Base-by-base conservation (phyloP, 2,797 vertebrate species). In the Protosalanx chinensis region DNA sequence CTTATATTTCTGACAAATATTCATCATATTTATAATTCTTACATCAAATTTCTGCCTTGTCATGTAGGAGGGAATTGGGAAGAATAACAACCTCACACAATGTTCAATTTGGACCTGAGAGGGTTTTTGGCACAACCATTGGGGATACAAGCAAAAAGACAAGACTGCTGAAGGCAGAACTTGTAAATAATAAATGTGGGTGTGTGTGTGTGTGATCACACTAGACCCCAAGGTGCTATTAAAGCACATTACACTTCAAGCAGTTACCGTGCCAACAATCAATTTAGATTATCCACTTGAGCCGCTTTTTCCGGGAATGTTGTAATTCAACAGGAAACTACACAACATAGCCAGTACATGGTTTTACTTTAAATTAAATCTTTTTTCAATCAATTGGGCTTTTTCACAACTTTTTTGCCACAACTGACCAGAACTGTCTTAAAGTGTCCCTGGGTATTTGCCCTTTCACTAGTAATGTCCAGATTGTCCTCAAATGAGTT, bases 121-220 rank as follows among this genome's bases (percentile, higher is more conserved):
- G 70, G 65, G 46, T 64, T 72, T 72, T 80, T 49, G 61, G 76
- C 37, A 51, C 66, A 68, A 71, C 79, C 75, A 62, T 68, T 0
- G 49, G 79, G 82, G 77, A 84, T 79, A 82, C 82, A 73, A 85
- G 80, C 75, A 75, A 79, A 82, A 85, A 84, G 80, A 82, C 87
- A 84, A 67, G 80, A 71, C 29, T 76, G 80, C 79, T 16, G 69
- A 82, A 81, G 87, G 83, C 64, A 79, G 81, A 82, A 68, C 85
- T 83, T 88, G 80, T 46, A 46, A 46, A 46, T 46, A 46, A 82
- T 86, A 84, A 70, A 85, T 83, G 74, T 70, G 78, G 59, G 58
- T 23, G 68, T 16, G 79, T 51, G 73, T 70, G 78, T 68, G 57
- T 35, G 68, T 8, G 78, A 72, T 73, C 74, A 76, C 75, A 58